Base-by-base conservation (phyloP, 2,113 vertebrate genomes). In the Myotis davidii region DNA sequence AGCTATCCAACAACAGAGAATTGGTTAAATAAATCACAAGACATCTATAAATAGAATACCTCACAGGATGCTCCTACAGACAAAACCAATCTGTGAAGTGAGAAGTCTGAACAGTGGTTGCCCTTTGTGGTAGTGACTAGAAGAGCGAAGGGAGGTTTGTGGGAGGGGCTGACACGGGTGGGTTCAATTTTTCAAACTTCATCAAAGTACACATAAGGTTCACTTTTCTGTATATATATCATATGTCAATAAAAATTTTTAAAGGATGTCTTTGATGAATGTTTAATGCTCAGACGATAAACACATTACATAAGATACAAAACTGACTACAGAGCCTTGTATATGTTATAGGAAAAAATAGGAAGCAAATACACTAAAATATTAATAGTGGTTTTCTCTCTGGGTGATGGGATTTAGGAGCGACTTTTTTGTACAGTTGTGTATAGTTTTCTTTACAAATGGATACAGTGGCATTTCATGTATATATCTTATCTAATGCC, bases 1-100 rank as follows among this genome's bases (percentile, higher is more conserved):
- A 76, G 67, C 29, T 64, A 42, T 67, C 65, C 84, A 42, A 34
- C 23, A 74, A 84, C 34, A 84, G 78, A 45, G 72, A 88, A 72
- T 0, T 61, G 56, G 87, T 72, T 50, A 82, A 85, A 90, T 73
- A 89, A 79, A 79, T 87, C 90, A 70, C 4, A 69, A 74, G 79
- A 52, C 37, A 29, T 16, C 72, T 81, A 94, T 90, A 94, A 95
- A 96, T 37, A 88, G 85, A 85, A 56, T 2, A 69, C 29, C 91
- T 82, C 77, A 76, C 77, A 88, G 91, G 95, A 73, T 61, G 67
- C 59, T 73, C 87, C 93, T 25, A 1, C 7, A 56, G 34, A 88
- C 77, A 90, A 67, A 59, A 32, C 34, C 69, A 18, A 48, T 34
- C 72, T 67, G 65, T 77, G 72, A 88, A 59, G 85, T 72, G 25